A percentile compares a stretch with the other conserved stretches of the same genome.
Conservation (phyloP, 1,140 invertebrate species). For the Sogatella furcifera region DNA sequence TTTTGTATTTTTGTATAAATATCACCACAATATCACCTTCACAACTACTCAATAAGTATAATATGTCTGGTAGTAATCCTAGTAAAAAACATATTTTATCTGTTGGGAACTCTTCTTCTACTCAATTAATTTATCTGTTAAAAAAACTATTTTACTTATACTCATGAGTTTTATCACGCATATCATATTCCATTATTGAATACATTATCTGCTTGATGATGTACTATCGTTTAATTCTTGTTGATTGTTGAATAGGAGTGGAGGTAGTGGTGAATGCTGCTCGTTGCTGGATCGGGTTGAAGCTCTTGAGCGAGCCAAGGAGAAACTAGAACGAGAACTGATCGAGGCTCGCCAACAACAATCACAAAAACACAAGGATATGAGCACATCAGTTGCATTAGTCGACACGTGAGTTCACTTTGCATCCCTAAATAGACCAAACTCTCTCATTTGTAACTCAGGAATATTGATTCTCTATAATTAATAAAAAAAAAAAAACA, state of each 20-base stretch:
- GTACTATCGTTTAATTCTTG: slow-evolving; percentile 2
- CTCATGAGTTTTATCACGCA: too few species aligned
- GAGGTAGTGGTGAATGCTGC: slow-evolving; percentile 17
- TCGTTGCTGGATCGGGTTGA: slow-evolving; percentile 31
- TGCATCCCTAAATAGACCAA: not conserved
- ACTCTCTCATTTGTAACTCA: not conserved
- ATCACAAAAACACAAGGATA: slow-evolving; percentile 29
- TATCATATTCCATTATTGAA: slow-evolving; percentile 1
- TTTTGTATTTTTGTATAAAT: too few species aligned
- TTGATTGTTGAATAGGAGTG: slow-evolving; percentile 14
- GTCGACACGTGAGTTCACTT: not conserved
- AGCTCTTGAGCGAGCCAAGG: slow-evolving; percentile 31
- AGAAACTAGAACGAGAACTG: slow-evolving; percentile 33
- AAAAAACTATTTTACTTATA: too few species aligned
- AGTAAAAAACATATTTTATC: too few species aligned
- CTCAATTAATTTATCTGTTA: too few species aligned
- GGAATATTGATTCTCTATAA: too few species aligned
- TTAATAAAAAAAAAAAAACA: too few species aligned
- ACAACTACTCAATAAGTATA: too few species aligned
- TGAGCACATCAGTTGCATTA: slow-evolving; percentile 34
- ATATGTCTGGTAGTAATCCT: too few species aligned
- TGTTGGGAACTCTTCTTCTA: too few species aligned
- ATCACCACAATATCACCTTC: too few species aligned
- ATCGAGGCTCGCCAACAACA: slow-evolving; percentile 28
- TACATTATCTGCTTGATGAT: not conserved